Percentiles rank a stretch among this genome's conserved stretches.
These are phyloP conservation scores for Fistularia tabacaria DNA, from an alignment of 2,797 vertebrate species.

Conservation along the genomic window DNA sequence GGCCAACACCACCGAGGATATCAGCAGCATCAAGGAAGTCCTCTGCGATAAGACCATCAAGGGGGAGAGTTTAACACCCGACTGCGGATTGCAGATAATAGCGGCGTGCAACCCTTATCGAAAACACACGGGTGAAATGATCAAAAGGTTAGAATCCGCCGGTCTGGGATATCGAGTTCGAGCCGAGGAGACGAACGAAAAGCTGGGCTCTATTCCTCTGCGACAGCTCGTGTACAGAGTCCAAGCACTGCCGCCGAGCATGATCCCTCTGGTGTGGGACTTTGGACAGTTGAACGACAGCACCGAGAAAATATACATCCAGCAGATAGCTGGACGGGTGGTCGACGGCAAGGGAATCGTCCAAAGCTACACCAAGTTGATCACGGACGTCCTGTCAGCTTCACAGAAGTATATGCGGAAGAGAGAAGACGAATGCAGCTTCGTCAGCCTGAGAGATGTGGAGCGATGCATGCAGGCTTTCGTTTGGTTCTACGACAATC, in stretches of 20 bases:
- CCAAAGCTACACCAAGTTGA: not conserved
- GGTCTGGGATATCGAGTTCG: conserved; percentile 90
- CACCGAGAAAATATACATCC: conserved; percentile 87
- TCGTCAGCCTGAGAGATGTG: conserved; percentile 94
- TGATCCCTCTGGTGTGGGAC: conserved; percentile 95
- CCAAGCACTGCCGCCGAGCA: conserved; percentile 91
- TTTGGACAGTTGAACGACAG: conserved; percentile 88
- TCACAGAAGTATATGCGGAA: conserved; percentile 90
- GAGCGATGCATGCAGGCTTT: conserved; percentile 91
- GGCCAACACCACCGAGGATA: conserved; percentile 92
- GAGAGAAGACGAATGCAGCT: conserved; percentile 84
- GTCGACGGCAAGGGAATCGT: conserved; percentile 42
- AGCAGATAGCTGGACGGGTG: conserved; percentile 88
- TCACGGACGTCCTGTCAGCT: conserved; percentile 80
- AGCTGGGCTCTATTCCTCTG: conserved; percentile 89
- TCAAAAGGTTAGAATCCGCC: conserved; percentile 85
- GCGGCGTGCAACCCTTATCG: conserved; percentile 97
- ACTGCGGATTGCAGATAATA: conserved; percentile 83
- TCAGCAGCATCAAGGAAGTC: conserved; percentile 93
- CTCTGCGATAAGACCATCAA: conserved; percentile 86
- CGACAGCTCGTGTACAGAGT: conserved; percentile 97
- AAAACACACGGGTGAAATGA: conserved; percentile 87
- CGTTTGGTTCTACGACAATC: conserved; percentile 82
- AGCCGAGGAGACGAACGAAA: conserved; percentile 85
- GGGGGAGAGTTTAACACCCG: conserved; percentile 68